Base-by-base conservation (phyloP, 2,888 invertebrate species). In the Steinernema carpocapsae region DNA sequence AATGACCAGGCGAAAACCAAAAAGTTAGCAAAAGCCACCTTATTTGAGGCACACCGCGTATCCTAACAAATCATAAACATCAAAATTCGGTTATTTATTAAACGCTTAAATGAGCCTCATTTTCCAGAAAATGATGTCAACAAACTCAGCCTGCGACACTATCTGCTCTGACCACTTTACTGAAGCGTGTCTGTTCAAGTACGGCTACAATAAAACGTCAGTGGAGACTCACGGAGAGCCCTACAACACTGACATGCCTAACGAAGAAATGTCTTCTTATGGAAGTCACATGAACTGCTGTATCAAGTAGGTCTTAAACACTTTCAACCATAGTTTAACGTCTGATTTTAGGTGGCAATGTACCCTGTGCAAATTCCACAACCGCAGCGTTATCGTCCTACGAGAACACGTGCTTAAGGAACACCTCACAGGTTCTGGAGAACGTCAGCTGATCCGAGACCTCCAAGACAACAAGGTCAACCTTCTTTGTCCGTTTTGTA, bases 401-500 rank as follows among this genome's bases (percentile, higher is more conserved):
- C 43, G 37, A 3, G 70, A 70, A 19, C 70, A 70, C 37, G 70
- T 70, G n/a, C 22, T 37, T 2, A 37, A 70, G 43, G 17, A 42
- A n/a, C 70, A 70, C n/a, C 70, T 70, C 4, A 37, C 70, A 3
- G 70, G 70, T 12, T 14, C 56, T 19, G 56, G 56, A 24, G 56
- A 56, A 56, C 56, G 56, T 6, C 19, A 56, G 26, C 26, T 56
- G 26, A 56, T 56, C n/a, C 29, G 70, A 70, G 43, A 42, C 37
- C 37, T 70, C 10, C 37, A 70, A 22, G 70, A 37, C 24, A 17
- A 24, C 70, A 42, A 37, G 17, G 70, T 70, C 12, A 43, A 70
- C 37, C n/a, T 42, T 17, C 42, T 43, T 2, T 83, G 83, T 72
- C 83, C 83, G 32, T 83, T 83, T 72, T 83, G 83, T 72, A 79